Base-by-base conservation (phyloP, 2,888 invertebrate species). In the Gisinianus flammeolus region DNA sequence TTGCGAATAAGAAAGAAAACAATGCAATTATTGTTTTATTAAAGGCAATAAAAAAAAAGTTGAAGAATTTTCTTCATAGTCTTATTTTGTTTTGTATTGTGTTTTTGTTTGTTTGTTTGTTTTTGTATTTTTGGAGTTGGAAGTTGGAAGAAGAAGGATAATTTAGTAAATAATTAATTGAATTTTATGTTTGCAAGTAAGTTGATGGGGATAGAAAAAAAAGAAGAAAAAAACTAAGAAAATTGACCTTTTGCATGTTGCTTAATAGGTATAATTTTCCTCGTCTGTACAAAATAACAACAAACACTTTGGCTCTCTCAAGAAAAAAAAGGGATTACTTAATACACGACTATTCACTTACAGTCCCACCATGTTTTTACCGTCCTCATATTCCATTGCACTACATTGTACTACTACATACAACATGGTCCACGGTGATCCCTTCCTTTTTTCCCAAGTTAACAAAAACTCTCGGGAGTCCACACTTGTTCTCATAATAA, bases 161-260 rank as follows among this genome's bases (percentile, higher is more conserved):
- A 35, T 8, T 35, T 8, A 5, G 35, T 35, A 35, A 35, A 35
- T 35, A 35, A 5, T 35, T 35, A 35, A 35, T 35, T 35, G 5
- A 35, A 35, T 35, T 35, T 35, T 35, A 5, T 35, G 35, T 35
- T 8, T n/a, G n/a, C n/a, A n/a, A n/a, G n/a, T n/a, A n/a, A n/a
- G n/a, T n/a, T n/a, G n/a, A n/a, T n/a, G n/a, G 6, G 12, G 12
- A 35, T 35, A 35, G 6, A 35, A 35, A 12, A 35, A 35, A 35
- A 35, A 12, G 35, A 35, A 35, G 12, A 12, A 35, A 12, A 35
- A 35, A 35, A 6, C 26, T 19, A 71, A 28, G 26, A 56, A n/a
- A 54, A 71, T 71, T 16, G 56, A 71, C 12, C 28, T 58, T 71
- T 71, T 56, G 71, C 71, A 58, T 71, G 71, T n/a, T 28, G 16